Conservation (phyloP, 2,888 invertebrate species). For the Pristionchus entomophagus region DNA sequence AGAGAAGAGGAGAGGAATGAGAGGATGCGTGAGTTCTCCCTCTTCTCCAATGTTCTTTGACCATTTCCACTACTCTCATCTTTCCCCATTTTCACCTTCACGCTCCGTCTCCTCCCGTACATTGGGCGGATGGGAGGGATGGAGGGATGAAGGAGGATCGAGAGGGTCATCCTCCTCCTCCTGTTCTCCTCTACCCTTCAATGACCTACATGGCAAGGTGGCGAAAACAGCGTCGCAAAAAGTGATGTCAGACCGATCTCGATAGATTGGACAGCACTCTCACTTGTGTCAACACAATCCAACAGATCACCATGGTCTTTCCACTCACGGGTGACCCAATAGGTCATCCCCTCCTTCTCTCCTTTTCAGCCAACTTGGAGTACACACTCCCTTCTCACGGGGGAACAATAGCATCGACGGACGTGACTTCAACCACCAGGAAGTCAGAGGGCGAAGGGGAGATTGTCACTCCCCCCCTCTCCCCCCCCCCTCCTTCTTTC, state of each 20-base stretch:
- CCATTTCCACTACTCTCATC: slow-evolving; percentile 5
- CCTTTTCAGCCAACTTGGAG: neutral
- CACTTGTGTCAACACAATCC: neutral
- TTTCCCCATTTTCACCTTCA: neutral
- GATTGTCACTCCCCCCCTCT: too few relatives aligned
- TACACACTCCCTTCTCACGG: neutral
- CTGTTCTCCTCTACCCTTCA: slow-evolving; percentile 13
- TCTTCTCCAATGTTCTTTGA: slow-evolving; percentile 22
- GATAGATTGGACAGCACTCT: neutral
- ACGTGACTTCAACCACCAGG: neutral
- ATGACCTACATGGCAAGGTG: neutral
- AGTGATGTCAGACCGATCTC: neutral
- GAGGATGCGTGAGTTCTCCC: slow-evolving; percentile 37
- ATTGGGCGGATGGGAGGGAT: neutral
- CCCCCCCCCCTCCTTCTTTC: too few relatives aligned
- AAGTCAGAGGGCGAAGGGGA: neutral
- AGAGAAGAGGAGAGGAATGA: neutral
- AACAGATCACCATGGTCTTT: neutral
- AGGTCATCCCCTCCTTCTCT: neutral
- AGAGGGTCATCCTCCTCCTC: neutral
- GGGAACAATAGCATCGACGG: neutral
- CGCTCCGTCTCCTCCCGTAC: neutral
- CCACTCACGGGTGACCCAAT: too few relatives aligned
- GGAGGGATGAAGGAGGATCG: neutral
- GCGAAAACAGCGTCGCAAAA: neutral